These are phyloP conservation scores for Pristiophorus japonicus DNA, from an alignment of 2,113 vertebrate species.

Conservation along the genomic window DNA sequence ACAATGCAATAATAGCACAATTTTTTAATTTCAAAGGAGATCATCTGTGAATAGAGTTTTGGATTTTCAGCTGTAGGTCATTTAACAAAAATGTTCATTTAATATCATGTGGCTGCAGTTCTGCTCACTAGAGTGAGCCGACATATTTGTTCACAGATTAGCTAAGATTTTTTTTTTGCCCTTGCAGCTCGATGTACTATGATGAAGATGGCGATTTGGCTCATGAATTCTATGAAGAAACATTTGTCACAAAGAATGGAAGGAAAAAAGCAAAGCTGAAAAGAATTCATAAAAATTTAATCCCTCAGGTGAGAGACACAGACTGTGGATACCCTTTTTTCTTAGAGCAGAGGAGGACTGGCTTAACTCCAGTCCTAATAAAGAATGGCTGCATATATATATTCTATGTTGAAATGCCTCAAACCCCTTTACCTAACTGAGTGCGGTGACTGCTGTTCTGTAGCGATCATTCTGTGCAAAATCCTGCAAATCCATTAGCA, in stretches of 20 bases:
- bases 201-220: constrained; percentile 96
- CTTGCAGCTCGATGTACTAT: constrained; percentile 85
- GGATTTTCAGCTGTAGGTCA: not conserved
- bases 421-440: not conserved
- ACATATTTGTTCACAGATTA: not conserved
- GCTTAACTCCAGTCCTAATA: not conserved
- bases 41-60: not conserved
- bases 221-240: constrained; percentile 97
- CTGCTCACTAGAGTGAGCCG: not conserved
- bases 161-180: too few species aligned
- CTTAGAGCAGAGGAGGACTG: not conserved
- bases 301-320: constrained; percentile 78
- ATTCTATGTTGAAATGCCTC: not conserved
- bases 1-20: not conserved
- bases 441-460: not conserved
- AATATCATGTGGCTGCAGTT: not conserved
- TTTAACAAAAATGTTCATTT: not conserved
- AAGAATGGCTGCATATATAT: not conserved
- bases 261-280: constrained; percentile 91
- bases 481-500: too few species aligned
- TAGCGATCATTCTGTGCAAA: constrained; percentile 44
- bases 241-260: constrained; percentile 90
- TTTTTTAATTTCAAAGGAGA: not conserved
- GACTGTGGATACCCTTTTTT: not conserved
- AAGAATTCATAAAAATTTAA: constrained; percentile 89